Evolutionary conservation across 2,888 invertebrate species (phyloP), one percentile per base, ranked within the genome.

Genomic region (Gastracanthus pulcherrimus): DNA sequence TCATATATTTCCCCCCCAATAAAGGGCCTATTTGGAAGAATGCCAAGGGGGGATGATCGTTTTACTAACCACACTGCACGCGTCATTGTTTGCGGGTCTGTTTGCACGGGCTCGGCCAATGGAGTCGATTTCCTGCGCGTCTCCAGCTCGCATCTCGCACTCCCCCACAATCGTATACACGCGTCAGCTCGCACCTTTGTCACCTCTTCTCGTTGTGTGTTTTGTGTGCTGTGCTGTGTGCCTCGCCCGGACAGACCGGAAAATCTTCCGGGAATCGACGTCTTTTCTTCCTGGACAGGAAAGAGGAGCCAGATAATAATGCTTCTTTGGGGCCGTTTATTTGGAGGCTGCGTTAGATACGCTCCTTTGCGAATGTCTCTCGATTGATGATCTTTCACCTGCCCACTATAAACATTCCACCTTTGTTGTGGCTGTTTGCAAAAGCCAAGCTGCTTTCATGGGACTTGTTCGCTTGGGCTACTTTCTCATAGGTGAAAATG

Each of bases 221-320:
- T n/a, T n/a, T n/a, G n/a, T n/a, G n/a, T n/a, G n/a, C n/a, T n/a
- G n/a, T n/a, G n/a, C n/a, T 45, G 31, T 16, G 29, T 31, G n/a
- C 34, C n/a, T n/a, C n/a, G n/a, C 6, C 23, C n/a, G 38, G 48
- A 31, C 29, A 26, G 29, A 80, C 72, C 77, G 82, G 80, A 80
- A 82, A 82, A 74, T 82, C 77, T 82, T 82, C 82, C 82, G 80
- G 70, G 82, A 82, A 82, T 82, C 72, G 13, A 41, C n/a, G 62
- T 55, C 60, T 67, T 72, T 31, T 60, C 29, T 58, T 55, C 36
- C 38, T 60, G 13, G 34, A 55, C 69, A 58, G 64, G 48, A 74
- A 64, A 64, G 64, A 31, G 77, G 26, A 4, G 5, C 13, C 29
- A 31, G 60, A 70, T 6, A 62, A 67, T 51, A 74, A 69, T 41